Evolutionary conservation across 2,113 vertebrate genomes (phyloP).

Genomic region (Anguilla rostrata): DNA sequence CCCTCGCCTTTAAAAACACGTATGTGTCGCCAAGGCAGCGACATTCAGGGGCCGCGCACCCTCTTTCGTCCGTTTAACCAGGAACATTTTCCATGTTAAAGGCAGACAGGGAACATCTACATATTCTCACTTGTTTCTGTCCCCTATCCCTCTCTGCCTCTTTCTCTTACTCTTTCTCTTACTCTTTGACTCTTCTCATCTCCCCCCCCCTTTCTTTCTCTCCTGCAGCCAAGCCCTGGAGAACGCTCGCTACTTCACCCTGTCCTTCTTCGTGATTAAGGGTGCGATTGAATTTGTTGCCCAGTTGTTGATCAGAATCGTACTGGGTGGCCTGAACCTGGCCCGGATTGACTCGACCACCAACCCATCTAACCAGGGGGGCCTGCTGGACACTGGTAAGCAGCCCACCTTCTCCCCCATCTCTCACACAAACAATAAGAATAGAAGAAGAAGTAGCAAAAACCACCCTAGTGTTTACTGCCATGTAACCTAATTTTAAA

Average conservation of each 20-base stretch:
- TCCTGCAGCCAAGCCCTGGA: conserved; percentile 7
- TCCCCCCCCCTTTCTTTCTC: background rate
- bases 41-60: too few species aligned
- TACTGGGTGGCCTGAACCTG: background rate
- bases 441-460: too few species aligned
- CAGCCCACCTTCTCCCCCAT: background rate
- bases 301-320: background rate
- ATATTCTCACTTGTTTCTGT: too few species aligned
- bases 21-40: background rate
- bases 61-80: too few species aligned
- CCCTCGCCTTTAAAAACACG: conserved; percentile 2
- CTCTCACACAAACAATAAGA: background rate
- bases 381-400: background rate
- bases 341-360: background rate
- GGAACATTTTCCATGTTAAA: too few species aligned
- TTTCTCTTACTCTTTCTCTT: background rate
- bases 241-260: conserved; percentile 3
- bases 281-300: background rate
- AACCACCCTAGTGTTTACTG: too few species aligned
- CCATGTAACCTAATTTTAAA: background rate
- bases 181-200: background rate
- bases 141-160: background rate
- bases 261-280: background rate
- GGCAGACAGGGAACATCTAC: too few species aligned
- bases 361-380: background rate